Conservation (phyloP, 2,797 vertebrate genomes). For the Halcyon chelicuti region DNA sequence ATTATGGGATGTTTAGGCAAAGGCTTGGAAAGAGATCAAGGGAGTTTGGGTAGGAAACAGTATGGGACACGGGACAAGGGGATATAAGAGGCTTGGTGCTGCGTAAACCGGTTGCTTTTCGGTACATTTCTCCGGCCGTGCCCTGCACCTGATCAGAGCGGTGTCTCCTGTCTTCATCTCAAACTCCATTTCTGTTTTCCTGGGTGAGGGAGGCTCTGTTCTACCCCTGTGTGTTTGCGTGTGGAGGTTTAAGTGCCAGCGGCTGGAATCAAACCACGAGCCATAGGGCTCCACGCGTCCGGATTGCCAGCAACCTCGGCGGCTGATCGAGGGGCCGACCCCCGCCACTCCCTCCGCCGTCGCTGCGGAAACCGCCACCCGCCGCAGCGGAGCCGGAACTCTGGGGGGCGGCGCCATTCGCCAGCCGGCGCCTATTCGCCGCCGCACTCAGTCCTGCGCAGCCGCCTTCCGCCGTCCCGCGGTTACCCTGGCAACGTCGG, state of each 20-base stretch:
- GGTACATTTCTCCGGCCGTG: neutral
- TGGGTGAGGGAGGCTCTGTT: too few species aligned
- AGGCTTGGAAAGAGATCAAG: neutral
- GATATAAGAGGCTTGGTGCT: neutral
- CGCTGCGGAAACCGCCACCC: rapidly evolving
- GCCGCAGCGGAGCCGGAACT: neutral
- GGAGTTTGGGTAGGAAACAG: neutral
- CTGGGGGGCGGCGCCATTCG: neutral
- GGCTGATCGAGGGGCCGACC: too few species aligned
- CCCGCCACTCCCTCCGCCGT: too few species aligned
- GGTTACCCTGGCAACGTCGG: conserved; percentile 37
- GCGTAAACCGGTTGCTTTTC: neutral
- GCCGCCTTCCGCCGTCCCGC: neutral
- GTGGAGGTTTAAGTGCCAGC: too few species aligned
- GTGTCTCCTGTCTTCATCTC: neutral
- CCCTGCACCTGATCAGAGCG: neutral
- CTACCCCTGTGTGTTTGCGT: neutral
- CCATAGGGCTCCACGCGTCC: too few species aligned
- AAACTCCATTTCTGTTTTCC: neutral
- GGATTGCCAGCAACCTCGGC: too few species aligned
- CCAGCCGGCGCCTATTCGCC: neutral
- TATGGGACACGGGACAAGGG: neutral
- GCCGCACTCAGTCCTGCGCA: neutral
- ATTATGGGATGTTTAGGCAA: neutral
- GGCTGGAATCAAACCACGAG: too few species aligned